Evolutionary conservation across 2,888 invertebrate species (phyloP), one percentile per base, ranked within the genome.

Genomic region (Hirtodrosophila duncani): DNA sequence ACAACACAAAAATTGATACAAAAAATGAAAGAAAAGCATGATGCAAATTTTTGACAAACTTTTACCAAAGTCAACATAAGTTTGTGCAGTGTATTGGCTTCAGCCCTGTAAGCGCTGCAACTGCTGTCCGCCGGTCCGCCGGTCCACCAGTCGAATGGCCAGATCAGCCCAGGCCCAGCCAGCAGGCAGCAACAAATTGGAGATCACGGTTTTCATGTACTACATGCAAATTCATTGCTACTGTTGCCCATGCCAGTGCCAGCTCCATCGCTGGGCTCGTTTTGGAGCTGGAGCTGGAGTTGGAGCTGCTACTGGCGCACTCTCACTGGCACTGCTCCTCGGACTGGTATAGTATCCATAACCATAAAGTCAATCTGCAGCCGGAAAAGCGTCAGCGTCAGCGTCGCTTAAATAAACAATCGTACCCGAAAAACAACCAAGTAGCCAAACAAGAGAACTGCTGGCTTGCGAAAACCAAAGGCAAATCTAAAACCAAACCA

Each of bases 121-220:
- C 26, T 18, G 14, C 41, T 50, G 44, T 45, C 48, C 24, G 24
- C 39, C 11, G 30, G 53, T 24, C 17, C 16, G 14, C 2, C 17
- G 2, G 1, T 20, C 17, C 11, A n/a, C 36, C 1, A 11, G 9
- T 3, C 36, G 8, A 23, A 16, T 18, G 31, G 42, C 58, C n/a
- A n/a, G n/a, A n/a, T n/a, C n/a, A n/a, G n/a, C n/a, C n/a, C n/a
- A 14, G 14, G n/a, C 14, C 6, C 23, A 57, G 51, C 13, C 53
- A 58, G 26, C 67, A 52, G 55, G 42, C 51, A 60, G 52, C 80
- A 84, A 86, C 86, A 86, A 86, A 86, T 86, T 86, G 85, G 82
- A 83, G 86, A 86, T 86, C 86, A 86, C 86, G 86, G 86, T 83
- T 86, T 86, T 84, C 84, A 81, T 86, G 86, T 86, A 83, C 71